Percentiles rank a stretch among this genome's conserved stretches.
phyloP scores from a whole-genome alignment of 2,797 vertebrate species.

The Megaceryle alcyon region DNA sequence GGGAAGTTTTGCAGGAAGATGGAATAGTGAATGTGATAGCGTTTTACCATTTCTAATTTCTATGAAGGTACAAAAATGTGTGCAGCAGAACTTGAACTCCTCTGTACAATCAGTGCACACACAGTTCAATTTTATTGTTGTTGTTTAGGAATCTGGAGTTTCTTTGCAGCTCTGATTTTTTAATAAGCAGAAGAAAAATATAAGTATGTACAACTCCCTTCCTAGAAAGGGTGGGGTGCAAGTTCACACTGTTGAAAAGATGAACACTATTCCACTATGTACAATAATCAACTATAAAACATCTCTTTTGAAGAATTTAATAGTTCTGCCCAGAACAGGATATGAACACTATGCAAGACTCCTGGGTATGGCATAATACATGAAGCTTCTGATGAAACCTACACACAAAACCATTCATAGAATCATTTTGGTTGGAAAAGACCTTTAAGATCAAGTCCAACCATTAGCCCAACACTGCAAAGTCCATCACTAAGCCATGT shows the following conservation, averaged over 20 bases:
- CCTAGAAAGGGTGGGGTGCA: background rate
- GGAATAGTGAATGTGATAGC: background rate
- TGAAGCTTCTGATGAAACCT: background rate
- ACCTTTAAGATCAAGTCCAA: background rate
- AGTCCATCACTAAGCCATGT: background rate
- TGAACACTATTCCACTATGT: background rate
- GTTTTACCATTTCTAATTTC: background rate
- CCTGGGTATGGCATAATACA: fast-evolving
- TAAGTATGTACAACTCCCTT: background rate
- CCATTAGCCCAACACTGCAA: background rate
- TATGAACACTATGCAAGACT: fast-evolving
- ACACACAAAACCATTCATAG: background rate
- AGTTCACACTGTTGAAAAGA: background rate
- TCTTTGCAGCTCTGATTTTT: background rate
- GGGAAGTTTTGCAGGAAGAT: background rate
- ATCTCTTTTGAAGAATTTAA: background rate
- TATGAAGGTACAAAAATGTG: background rate
- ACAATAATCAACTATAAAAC: background rate
- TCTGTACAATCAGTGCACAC: background rate
- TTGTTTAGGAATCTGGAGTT: background rate
- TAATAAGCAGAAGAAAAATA: background rate
- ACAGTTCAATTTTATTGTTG: background rate
- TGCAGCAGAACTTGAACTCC: background rate
- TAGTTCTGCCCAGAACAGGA: background rate
- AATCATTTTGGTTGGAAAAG: background rate